phyloP scores from a whole-genome alignment of 2,888 invertebrate genomes.

The Eupithecia centaureata region DNA sequence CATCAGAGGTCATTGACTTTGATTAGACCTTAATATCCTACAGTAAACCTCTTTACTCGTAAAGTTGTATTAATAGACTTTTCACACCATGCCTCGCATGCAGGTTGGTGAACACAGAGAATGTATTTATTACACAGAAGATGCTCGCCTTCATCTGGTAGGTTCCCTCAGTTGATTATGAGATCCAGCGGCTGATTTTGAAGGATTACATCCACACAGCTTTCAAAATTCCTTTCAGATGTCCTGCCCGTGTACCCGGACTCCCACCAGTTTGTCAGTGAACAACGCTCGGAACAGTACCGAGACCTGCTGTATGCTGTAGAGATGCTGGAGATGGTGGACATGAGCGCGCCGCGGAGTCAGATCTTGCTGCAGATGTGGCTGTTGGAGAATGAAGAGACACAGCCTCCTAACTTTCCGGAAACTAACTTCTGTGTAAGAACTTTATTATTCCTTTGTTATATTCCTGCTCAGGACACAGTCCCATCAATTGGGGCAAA shows the following conservation, averaged over 20 bases:
- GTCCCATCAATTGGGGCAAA: too few species aligned
- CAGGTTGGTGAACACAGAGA: not conserved
- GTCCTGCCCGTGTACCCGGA: constrained; percentile 91
- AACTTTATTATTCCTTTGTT: constrained; percentile 13
- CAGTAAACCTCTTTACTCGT: too few species aligned
- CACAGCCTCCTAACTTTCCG: constrained; percentile 63
- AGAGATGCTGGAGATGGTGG: constrained; percentile 86
- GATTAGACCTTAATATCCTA: too few species aligned
- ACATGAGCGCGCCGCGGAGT: constrained; percentile 86
- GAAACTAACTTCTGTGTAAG: constrained; percentile 70
- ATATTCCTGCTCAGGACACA: not conserved
- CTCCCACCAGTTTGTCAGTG: constrained; percentile 89
- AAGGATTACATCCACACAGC: too few species aligned
- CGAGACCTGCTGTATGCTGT: constrained; percentile 89
- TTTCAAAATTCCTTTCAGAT: constrained; percentile 71
- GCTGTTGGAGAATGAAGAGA: constrained; percentile 89
- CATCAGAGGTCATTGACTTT: not conserved
- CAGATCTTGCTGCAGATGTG: constrained; percentile 91
- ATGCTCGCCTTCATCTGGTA: not conserved
- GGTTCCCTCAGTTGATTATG: too few species aligned
- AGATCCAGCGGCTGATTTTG: too few species aligned
- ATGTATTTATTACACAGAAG: too few species aligned
- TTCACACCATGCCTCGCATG: too few species aligned
- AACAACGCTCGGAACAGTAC: constrained; percentile 90
- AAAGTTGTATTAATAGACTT: too few species aligned